Base-by-base conservation (phyloP, 2,888 invertebrate species). In the Octodonta nipae region DNA sequence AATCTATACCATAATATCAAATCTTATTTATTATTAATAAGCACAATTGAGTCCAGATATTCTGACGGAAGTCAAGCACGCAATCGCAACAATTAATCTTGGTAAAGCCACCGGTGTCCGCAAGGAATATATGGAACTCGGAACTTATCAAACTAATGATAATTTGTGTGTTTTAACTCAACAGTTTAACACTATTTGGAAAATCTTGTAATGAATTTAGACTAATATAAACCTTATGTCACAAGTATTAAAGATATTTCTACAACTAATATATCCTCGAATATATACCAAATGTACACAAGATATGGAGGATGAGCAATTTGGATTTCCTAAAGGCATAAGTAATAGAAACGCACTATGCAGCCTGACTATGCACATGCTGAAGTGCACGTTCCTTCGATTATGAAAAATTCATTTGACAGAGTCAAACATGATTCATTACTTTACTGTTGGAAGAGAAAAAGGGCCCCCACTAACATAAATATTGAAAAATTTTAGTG, bases 151-250 rank as follows among this genome's bases (percentile, higher is more conserved):
- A 20, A 20, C 20, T 20, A 20, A 20, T 20, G 20, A 20, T 20
- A 20, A 20, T 20, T 20, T 20, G 20, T 20, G 20, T 20, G 20
- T 20, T 20, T 20, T 20, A 20, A 20, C 20, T 20, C 7, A 20
- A 20, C 20, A 7, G 20, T 20, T 20, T 20, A 20, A 20, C 20
- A 20, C 6, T n/a, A 20, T 20, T 7, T 20, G 20, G 7, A 20
- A 20, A 20, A 20, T 7, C 20, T 20, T 20, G 20, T 20, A 20
- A 20, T n/a, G 20, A 20, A 20, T 20, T 20, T 20, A 20, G 20
- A 20, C 20, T 20, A 20, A 20, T 20, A n/a, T n/a, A 20, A 20
- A n/a, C n/a, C 20, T 20, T 20, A 20, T 6, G 20, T 20, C 20
- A 20, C 20, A 20, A 6, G n/a, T 20, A 20, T n/a, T 20, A 20